Evolutionary conservation across 2,113 vertebrate species (phyloP).

Genomic region (Tragulus kanchil): DNA sequence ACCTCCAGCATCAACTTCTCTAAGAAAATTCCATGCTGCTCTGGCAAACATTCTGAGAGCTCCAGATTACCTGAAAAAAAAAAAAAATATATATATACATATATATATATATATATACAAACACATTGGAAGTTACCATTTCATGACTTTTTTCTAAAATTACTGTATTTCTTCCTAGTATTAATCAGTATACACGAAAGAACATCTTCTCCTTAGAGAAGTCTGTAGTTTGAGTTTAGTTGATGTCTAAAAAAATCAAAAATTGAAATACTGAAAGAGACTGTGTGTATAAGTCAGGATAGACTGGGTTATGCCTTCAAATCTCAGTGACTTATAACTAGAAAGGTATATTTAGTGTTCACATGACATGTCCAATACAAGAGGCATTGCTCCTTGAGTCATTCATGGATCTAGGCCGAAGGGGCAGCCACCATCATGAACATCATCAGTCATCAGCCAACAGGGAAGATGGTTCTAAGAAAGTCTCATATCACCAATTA

Average conservation of each 20-base stretch:
- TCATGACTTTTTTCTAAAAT: background rate
- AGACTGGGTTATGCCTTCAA: background rate
- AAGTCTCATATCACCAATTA: background rate
- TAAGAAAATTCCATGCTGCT: constrained; percentile 94
- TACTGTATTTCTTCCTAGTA: background rate
- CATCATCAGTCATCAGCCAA: background rate
- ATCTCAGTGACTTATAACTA: background rate
- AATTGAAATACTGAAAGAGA: background rate
- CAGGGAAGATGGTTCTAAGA: background rate
- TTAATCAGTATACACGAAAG: background rate
- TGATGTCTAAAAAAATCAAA: constrained; percentile 24
- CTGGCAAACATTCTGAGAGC: constrained; percentile 93
- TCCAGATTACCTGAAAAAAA: constrained; percentile 64
- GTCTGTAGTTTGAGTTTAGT: background rate
- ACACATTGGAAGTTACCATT: background rate
- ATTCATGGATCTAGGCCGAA: background rate
- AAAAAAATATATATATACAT: background rate
- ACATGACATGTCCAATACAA: background rate
- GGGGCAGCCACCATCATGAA: background rate
- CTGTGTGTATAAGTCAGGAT: background rate
- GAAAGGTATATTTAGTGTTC: background rate
- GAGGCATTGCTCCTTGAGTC: background rate
- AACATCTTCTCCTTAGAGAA: constrained; percentile 9
- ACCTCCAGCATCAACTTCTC: constrained; percentile 92
- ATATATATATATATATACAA: too few species aligned